A percentile compares a stretch with the other conserved stretches of the same genome.
Evolutionary conservation across 2,888 invertebrate genomes (phyloP).

Genomic region (Sussaba pulchella): DNA sequence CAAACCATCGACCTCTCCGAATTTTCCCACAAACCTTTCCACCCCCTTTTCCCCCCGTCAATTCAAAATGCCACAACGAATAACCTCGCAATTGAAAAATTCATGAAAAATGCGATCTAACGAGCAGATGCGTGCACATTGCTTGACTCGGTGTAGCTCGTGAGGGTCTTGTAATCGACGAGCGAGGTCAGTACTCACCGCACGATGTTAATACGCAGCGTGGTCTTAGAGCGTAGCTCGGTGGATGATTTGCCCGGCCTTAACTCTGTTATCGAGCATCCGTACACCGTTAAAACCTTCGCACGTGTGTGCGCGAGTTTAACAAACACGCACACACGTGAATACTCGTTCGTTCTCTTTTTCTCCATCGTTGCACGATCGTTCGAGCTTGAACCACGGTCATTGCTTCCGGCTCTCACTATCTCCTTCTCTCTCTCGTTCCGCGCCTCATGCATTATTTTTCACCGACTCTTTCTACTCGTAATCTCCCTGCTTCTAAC

Average conservation of each 20-base stretch:
- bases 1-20: too few relatives aligned
- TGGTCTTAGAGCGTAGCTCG: constrained; percentile 11
- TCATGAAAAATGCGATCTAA: background rate
- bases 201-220: constrained; percentile 52
- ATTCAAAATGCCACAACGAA: too few relatives aligned
- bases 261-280: constrained; percentile 58
- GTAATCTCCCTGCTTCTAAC: constrained; percentile 13
- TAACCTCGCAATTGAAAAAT: background rate
- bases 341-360: constrained; percentile 56
- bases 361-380: constrained; percentile 67
- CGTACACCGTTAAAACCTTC: background rate
- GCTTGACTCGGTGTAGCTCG: constrained; percentile 38
- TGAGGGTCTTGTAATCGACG: constrained; percentile 61
- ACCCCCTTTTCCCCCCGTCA: too few relatives aligned
- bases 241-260: constrained; percentile 61
- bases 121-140: background rate
- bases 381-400: constrained; percentile 66
- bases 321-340: background rate
- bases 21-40: too few relatives aligned
- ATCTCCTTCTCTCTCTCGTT: constrained; percentile 14
- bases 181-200: constrained; percentile 59
- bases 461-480: constrained; percentile 4
- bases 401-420: constrained; percentile 61
- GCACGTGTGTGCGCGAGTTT: background rate
- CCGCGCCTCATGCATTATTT: constrained; percentile 18